Base-by-base conservation (phyloP, 1,140 invertebrate species). In the Leucophenga varia region DNA sequence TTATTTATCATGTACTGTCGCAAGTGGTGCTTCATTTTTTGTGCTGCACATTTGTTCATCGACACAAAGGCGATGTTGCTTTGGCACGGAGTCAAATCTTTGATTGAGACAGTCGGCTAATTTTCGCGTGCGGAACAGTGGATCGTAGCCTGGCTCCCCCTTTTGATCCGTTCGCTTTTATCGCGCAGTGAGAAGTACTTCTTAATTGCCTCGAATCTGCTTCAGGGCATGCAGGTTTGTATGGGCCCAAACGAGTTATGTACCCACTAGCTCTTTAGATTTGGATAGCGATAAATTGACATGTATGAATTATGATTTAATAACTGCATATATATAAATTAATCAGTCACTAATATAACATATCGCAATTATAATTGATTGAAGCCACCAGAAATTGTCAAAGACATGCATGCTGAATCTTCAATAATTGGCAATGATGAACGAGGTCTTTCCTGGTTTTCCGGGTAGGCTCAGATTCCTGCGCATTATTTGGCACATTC, bases 1-100 rank as follows among this genome's bases (percentile, higher is more conserved):
- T 56, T 54, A 54, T 47, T 56, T 8, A 43, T 39, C 40, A 57
- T 50, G 21, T 47, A 51, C 36, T 34, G 45, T 16, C 25, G 45
- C 7, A 47, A n/a, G 18, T 36, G 44, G 19, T 36, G 44, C 18
- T 38, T 36, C 21, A 30, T 48, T 30, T n/a, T 48, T 48, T 21
- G 37, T 48, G 37, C 14, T 40, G 31, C 37, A 48, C 46, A 41
- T 48, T 30, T 41, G 20, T 19, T 48, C 46, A 40, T 48, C 46
- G 13, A 48, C 46, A 18, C 46, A 48, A 40, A 48, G 39, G 2
- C 39, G 20, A 2, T 36, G 21, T 18, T 22, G 2, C 19, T 48
- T 48, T 19, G 46, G 38, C 12, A 48, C 21, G 3, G 25, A 40
- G 25, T 48, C 46, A 39, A 48, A 35, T 20, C 48, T 30, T 34